Evolutionary conservation across 2,797 vertebrate genomes (phyloP).

Genomic region (Typhlichthys eigenmanni): DNA sequence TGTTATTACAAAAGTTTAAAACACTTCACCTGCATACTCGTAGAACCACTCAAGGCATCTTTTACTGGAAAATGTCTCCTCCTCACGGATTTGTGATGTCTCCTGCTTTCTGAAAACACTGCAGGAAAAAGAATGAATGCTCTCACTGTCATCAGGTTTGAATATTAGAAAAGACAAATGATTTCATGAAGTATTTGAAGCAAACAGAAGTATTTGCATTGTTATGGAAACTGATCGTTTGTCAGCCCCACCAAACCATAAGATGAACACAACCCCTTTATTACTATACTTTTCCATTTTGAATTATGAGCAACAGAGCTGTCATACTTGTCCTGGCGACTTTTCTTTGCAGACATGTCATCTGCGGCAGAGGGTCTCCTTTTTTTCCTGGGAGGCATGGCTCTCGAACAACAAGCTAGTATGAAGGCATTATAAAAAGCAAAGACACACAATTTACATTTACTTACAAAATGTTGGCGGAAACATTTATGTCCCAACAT

Average conservation of each 20-base stretch:
- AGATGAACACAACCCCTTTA: too few species aligned
- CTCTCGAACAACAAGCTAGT: constrained; percentile 94
- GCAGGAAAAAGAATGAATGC: constrained; percentile 21
- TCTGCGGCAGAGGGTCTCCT: constrained; percentile 97
- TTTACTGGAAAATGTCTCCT: constrained; percentile 98
- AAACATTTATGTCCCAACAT: neutral
- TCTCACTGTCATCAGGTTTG: neutral
- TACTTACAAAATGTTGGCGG: neutral
- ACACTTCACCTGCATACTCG: constrained; percentile 90
- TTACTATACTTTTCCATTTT: neutral
- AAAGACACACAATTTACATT: constrained; percentile 8
- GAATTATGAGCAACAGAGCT: constrained; percentile 25
- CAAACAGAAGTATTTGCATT: too few species aligned
- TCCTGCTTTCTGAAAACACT: constrained; percentile 98
- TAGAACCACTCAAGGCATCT: constrained; percentile 99
- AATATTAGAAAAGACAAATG: too few species aligned
- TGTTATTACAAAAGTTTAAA: too few species aligned
- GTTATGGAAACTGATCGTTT: too few species aligned
- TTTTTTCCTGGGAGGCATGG: constrained; percentile 99
- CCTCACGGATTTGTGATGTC: constrained; percentile 89
- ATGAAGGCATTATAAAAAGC: constrained; percentile 9
- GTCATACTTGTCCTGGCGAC: constrained; percentile 93
- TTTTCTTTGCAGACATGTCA: constrained; percentile 97
- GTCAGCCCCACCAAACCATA: too few species aligned
- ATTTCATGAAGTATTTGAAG: too few species aligned